Base-by-base conservation (phyloP, 2,797 vertebrate species). In the Eremophila alpestris region DNA sequence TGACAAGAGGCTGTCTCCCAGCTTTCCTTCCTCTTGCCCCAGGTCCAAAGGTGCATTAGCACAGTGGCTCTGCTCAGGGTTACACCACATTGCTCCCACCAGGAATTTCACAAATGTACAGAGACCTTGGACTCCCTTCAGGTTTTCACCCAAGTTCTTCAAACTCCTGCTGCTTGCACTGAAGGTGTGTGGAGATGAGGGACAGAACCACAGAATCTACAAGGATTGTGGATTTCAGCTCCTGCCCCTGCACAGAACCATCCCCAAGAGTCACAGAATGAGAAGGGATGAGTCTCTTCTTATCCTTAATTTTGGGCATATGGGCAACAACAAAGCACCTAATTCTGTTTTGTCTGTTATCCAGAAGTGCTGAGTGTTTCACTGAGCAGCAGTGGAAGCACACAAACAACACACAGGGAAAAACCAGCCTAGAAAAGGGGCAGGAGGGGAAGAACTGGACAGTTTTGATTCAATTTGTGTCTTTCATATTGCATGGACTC, bases 211-310 rank as follows among this genome's bases (percentile, higher is more conserved):
- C 34, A 34, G 14, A 27, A 22, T 41, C 49, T 86, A 22, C 34
- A 49, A 30, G 18, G 58, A 56, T 32, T n/a, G 27, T 26, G 0
- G 0, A 56, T 12, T 32, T 26, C 10, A 16, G 0, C 41, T 63
- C 26, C 26, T 23, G 30, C 26, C 21, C 15, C 41, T 32, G 65
- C 30, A 78, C 17, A 55, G 34, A 26, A 63, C 12, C 34, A 41
- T 23, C 32, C 18, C 43, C 36, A 63, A 22, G 12, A 36, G 36
- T 16, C 43, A n/a, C 49, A 49, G 18, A 32, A 22, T 13, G 15
- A 63, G 54, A 73, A 60, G 43, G n/a, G 20, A 84, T 0, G 5
- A 65, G 10, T 54, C 55, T 88, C 80, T 56, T 62, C 74, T 84
- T 76, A 79, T 30, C 58, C 36, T 64, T 51, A 52, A n/a, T 65